Conservation (phyloP, 2,797 vertebrate genomes). For the Merluccius polli region DNA sequence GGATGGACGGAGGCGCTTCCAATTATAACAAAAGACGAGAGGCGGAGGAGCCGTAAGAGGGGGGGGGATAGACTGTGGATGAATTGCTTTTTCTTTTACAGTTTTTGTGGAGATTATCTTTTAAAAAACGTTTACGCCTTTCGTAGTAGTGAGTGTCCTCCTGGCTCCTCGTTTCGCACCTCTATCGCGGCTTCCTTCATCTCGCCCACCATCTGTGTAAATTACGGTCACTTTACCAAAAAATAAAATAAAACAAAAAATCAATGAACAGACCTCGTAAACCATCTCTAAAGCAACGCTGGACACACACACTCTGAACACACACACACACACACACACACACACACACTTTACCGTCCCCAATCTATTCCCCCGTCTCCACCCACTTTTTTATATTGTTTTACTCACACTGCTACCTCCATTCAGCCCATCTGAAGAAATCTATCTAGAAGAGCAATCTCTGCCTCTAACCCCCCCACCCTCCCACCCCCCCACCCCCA, state of each 20-base stretch:
- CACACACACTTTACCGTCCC: too few relatives aligned
- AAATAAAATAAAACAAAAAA: background rate
- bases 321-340: too few relatives aligned
- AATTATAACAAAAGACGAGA: background rate
- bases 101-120: background rate
- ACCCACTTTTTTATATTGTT: too few relatives aligned
- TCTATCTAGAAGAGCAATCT: too few relatives aligned
- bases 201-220: background rate
- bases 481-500: too few relatives aligned
- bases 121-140: background rate
- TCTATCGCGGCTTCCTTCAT: background rate
- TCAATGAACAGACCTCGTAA: background rate
- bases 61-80: background rate
- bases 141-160: too few relatives aligned
- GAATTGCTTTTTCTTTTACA: background rate
- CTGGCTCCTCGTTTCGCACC: background rate
- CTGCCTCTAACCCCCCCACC: too few relatives aligned
- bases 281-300: background rate
- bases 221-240: background rate
- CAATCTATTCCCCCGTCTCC: too few relatives aligned
- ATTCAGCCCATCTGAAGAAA: too few relatives aligned
- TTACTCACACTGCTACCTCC: too few relatives aligned
- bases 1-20: background rate
- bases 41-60: background rate
- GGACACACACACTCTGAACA: too few relatives aligned